A percentile compares a stretch with the other conserved stretches of the same genome.
Evolutionary conservation across 1,140 invertebrate genomes (phyloP).

Genomic region (Macrotrachela quadricornifera): DNA sequence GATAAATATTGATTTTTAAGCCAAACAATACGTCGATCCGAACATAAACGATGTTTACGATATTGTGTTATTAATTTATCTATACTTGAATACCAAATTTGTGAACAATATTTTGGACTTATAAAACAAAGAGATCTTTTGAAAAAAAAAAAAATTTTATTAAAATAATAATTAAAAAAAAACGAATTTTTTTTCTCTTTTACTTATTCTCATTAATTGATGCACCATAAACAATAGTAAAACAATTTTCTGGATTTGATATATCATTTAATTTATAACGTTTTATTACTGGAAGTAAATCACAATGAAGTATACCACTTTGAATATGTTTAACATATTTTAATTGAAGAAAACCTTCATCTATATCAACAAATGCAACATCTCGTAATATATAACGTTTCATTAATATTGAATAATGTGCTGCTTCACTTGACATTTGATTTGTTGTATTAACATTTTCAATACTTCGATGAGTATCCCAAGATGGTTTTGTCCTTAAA

Average conservation of each 20-base stretch:
- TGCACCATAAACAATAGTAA: slow-evolving; percentile 30
- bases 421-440: too few species aligned
- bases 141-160: background rate
- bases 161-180: background rate
- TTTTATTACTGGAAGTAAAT: too few species aligned
- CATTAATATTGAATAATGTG: background rate
- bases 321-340: slow-evolving; percentile 5
- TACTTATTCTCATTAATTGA: slow-evolving; percentile 56
- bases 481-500: slow-evolving; percentile 61
- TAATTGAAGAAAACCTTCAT: slow-evolving; percentile 6
- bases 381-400: slow-evolving; percentile 3
- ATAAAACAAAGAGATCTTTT: background rate
- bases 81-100: background rate
- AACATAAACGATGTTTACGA: slow-evolving; percentile 35
- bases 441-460: too few species aligned
- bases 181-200: slow-evolving; percentile 42
- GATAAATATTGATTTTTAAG: slow-evolving; percentile 73
- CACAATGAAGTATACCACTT: background rate
- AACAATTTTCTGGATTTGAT: slow-evolving; percentile 16
- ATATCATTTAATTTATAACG: too few species aligned
- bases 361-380: background rate
- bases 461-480: slow-evolving; percentile 34
- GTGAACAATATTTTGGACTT: background rate
- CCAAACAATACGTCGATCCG: slow-evolving; percentile 64
- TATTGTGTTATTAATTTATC: background rate